Conservation (phyloP, 2,888 invertebrate species). For the Selenia dentaria region DNA sequence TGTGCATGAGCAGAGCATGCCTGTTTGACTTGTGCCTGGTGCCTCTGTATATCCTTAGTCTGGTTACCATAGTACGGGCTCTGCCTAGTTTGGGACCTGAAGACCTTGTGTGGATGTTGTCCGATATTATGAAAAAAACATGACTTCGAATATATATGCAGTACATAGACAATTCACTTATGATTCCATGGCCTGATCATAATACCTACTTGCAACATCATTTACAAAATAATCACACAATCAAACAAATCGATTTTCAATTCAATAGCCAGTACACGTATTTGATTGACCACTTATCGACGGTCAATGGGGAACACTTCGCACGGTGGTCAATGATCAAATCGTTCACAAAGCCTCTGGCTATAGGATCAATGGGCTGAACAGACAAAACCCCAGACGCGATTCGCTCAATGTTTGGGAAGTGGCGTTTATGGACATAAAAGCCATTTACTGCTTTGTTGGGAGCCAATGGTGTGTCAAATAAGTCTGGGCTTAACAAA, state of each 20-base stretch:
- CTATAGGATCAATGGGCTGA: too few relatives aligned
- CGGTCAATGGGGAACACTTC: conserved; percentile 35
- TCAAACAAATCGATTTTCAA: conserved; percentile 7
- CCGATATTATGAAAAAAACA: too few relatives aligned
- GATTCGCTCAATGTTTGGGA: conserved; percentile 42
- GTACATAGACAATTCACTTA: too few relatives aligned
- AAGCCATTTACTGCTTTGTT: conserved; percentile 36
- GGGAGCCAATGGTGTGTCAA: conserved; percentile 45
- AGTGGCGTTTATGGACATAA: conserved; percentile 27
- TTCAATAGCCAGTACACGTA: conserved; percentile 4
- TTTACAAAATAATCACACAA: conserved; percentile 1
- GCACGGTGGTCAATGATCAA: conserved; percentile 43
- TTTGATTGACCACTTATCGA: conserved; percentile 3
- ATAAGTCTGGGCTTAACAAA: conserved; percentile 40
- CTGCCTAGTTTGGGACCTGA: too few relatives aligned
- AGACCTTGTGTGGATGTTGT: too few relatives aligned
- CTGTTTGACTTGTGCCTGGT: too few relatives aligned
- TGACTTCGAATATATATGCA: too few relatives aligned
- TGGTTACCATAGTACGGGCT: too few relatives aligned
- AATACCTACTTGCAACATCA: not conserved
- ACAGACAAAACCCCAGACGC: conserved; percentile 37
- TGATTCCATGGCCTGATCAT: too few relatives aligned
- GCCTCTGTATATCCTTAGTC: too few relatives aligned
- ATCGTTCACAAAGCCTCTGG: conserved; percentile 25
- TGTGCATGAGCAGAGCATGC: too few relatives aligned